phyloP scores from a whole-genome alignment of 2,113 vertebrate species.

The Malurus elegans region DNA sequence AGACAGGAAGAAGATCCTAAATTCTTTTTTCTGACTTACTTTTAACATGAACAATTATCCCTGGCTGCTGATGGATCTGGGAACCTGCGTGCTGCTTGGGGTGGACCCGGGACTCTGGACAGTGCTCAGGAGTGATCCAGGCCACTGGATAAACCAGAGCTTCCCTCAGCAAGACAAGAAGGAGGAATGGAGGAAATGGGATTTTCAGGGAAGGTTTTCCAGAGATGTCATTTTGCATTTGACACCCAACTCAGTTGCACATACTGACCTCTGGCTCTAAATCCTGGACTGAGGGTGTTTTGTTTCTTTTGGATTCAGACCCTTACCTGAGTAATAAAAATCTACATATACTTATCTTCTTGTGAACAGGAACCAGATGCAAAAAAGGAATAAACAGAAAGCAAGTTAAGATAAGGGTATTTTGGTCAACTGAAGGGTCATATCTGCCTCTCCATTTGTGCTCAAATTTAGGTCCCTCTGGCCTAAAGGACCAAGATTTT shows the following conservation, averaged over 20 bases:
- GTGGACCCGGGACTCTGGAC: rapidly evolving
- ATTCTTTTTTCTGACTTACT: not conserved
- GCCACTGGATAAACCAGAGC: not conserved
- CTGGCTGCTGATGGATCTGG: rapidly evolving
- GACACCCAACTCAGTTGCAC: rapidly evolving
- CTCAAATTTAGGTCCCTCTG: slow-evolving; percentile 45
- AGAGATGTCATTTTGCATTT: not conserved
- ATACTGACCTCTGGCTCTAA: not conserved
- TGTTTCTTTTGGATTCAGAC: not conserved
- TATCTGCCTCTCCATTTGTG: not conserved
- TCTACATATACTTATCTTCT: not conserved
- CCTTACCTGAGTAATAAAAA: not conserved
- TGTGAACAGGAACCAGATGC: not conserved
- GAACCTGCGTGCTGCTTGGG: not conserved
- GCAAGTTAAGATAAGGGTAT: not conserved
- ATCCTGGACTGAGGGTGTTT: rapidly evolving
- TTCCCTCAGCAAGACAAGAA: not conserved
- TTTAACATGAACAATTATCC: rapidly evolving
- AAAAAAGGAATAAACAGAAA: not conserved
- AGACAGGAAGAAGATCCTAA: not conserved
- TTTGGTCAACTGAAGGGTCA: not conserved
- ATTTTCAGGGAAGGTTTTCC: not conserved
- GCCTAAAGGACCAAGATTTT: not conserved
- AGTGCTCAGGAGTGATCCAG: not conserved
- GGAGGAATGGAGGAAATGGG: rapidly evolving